phyloP scores from a whole-genome alignment of 1,140 invertebrate species.

The Heliconius hermathena region DNA sequence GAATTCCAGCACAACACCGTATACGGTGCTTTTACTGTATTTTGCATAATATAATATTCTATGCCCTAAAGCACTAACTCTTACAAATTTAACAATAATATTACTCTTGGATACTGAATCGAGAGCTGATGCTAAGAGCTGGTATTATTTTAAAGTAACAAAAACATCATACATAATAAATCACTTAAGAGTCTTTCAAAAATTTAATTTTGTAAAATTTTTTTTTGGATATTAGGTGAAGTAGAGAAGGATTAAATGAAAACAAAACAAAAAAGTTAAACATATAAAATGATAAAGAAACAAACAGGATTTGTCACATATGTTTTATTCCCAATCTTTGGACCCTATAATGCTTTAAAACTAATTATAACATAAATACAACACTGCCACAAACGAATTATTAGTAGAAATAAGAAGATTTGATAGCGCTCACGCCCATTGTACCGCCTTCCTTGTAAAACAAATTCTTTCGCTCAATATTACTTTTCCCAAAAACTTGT shows the following conservation, averaged over 20 bases:
- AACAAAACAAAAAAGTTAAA: neutral
- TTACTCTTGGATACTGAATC: neutral
- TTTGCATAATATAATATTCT: neutral
- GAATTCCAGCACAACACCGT: neutral
- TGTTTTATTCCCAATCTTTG: constrained; percentile 83
- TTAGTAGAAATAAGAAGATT: constrained; percentile 62
- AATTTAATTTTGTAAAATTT: neutral
- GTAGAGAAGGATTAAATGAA: neutral
- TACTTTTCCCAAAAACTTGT: constrained; percentile 47
- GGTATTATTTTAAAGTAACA: constrained; percentile 1
- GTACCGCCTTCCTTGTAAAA: constrained; percentile 55
- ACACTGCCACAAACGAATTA: constrained; percentile 70
- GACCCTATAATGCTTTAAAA: constrained; percentile 83
- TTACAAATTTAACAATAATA: constrained; percentile 4
- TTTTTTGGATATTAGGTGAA: neutral
- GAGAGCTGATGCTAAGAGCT: neutral
- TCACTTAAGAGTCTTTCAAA: neutral
- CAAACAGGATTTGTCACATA: constrained; percentile 78
- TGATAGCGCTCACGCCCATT: constrained; percentile 51
- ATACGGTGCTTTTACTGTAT: neutral
- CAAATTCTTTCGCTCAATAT: constrained; percentile 50
- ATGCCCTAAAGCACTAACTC: constrained; percentile 8
- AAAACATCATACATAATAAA: neutral
- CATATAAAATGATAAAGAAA: constrained; percentile 57
- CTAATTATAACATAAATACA: constrained; percentile 82